These are phyloP conservation scores for Anarrhichthys ocellatus DNA, from an alignment of 2,113 vertebrate genomes.

Conservation along the genomic window DNA sequence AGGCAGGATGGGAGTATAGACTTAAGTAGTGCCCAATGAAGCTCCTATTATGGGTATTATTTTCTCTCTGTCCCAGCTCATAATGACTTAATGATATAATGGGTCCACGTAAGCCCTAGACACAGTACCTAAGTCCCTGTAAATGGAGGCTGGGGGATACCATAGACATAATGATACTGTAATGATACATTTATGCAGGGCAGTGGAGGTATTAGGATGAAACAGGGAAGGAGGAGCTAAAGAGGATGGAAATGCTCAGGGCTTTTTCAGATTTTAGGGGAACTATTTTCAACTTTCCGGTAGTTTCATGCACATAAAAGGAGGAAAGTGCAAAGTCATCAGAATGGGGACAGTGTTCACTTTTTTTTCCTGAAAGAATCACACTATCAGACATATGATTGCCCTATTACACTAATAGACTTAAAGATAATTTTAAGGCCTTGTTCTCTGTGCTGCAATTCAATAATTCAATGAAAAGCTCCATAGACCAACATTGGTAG, in stretches of 20 bases:
- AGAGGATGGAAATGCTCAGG: slow-evolving; percentile 54
- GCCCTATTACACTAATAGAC: slow-evolving; percentile 63
- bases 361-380: slow-evolving; percentile 20
- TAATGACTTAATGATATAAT: slow-evolving; percentile 85
- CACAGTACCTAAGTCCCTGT: slow-evolving; percentile 75
- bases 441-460: slow-evolving; percentile 61
- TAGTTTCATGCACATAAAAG: slow-evolving; percentile 59
- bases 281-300: slow-evolving; percentile 60
- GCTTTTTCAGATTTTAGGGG: slow-evolving; percentile 55
- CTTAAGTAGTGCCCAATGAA: slow-evolving; percentile 66
- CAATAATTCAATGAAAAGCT: slow-evolving; percentile 66
- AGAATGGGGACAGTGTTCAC: slow-evolving; percentile 20
- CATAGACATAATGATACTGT: slow-evolving; percentile 73
- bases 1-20: slow-evolving; percentile 55
- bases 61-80: slow-evolving; percentile 76
- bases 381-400: slow-evolving; percentile 52
- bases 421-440: slow-evolving; percentile 54
- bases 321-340: slow-evolving; percentile 51
- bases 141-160: slow-evolving; percentile 72
- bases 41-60: slow-evolving; percentile 78
- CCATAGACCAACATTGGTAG: slow-evolving; percentile 39
- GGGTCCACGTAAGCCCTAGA: slow-evolving; percentile 75
- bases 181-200: slow-evolving; percentile 78
- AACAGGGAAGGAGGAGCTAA: slow-evolving; percentile 66
- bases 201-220: slow-evolving; percentile 74